Conservation (phyloP, 92 coral and sea anemone species). For the Zoanthus sansibaricus region DNA sequence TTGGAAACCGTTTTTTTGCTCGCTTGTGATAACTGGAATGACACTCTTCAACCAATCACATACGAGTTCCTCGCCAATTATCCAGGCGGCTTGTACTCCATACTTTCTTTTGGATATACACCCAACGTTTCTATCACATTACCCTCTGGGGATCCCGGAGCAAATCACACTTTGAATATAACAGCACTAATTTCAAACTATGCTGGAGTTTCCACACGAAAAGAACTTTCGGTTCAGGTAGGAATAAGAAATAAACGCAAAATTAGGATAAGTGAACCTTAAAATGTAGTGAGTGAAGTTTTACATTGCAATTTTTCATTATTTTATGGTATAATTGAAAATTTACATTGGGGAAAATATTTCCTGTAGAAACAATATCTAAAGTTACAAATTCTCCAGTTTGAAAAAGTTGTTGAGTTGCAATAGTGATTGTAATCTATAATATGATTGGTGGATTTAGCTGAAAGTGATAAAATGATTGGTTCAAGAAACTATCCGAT, state of each 20-base stretch:
- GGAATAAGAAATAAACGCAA: neutral
- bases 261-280: too few relatives aligned
- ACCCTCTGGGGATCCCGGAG: conserved; percentile 24
- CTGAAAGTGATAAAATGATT: too few relatives aligned
- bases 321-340: too few relatives aligned
- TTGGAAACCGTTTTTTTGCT: neutral
- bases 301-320: too few relatives aligned
- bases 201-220: conserved; percentile 6
- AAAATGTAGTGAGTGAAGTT: too few relatives aligned
- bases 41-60: conserved; percentile 25
- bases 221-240: conserved; percentile 15
- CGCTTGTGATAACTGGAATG: conserved; percentile 27
- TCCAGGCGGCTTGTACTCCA: conserved; percentile 17
- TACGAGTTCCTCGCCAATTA: conserved; percentile 7
- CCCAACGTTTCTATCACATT: neutral
- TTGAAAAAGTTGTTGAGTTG: too few relatives aligned
- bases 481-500: too few relatives aligned
- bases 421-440: too few relatives aligned
- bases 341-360: too few relatives aligned
- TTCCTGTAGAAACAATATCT: too few relatives aligned
- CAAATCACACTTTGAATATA: conserved; percentile 18
- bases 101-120: conserved; percentile 35
- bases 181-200: conserved; percentile 37
- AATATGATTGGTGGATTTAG: too few relatives aligned
- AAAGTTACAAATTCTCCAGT: too few relatives aligned